Evolutionary conservation across 2,888 invertebrate species (phyloP), one percentile per base, ranked within the genome.

Genomic region (Aphodius sticticus): DNA sequence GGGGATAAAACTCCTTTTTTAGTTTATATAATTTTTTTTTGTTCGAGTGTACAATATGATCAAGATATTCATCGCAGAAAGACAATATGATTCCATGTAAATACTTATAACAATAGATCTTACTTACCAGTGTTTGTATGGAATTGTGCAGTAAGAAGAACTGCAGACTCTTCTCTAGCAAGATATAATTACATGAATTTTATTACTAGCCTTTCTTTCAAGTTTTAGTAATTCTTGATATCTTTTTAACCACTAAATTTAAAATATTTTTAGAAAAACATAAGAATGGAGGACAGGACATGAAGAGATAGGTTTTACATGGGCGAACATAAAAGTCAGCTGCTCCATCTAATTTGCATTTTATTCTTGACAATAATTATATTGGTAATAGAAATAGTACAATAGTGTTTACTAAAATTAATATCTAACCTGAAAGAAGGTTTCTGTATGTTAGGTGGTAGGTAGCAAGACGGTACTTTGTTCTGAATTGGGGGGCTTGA

Each of bases 391-490:
- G 53, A 53, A 53, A 53, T 53, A 53, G 53, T 53, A 53, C 53
- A 53, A 53, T 53, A 53, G 53, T 53, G 53, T 53, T 53, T 9
- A 7, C 12, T 9, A 53, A 74, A 37, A 15, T 74, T 15, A 36
- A 70, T 16, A 37, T 74, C 74, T 74, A 37, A 74, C 74, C 74
- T 74, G 74, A 74, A 74, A 74, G 74, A 74, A 74, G 74, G 36
- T 26, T 36, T 72, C 72, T 26, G 16, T 36, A 74, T 71, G 71
- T 74, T 74, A 74, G 74, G 37, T 15, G 74, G 74, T 74, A 15
- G 74, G 74, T 74, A 74, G 74, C 74, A 37, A 74, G 74, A 74
- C 74, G 74, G 14, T 35, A 74, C n/a, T 74, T 74, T 74, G 74
- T 74, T 74, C 74, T 74, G 74, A 36, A 36, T 74, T 74, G 74